Conservation (phyloP, 2,888 invertebrate species). For the Protophormia terraenovae region DNA sequence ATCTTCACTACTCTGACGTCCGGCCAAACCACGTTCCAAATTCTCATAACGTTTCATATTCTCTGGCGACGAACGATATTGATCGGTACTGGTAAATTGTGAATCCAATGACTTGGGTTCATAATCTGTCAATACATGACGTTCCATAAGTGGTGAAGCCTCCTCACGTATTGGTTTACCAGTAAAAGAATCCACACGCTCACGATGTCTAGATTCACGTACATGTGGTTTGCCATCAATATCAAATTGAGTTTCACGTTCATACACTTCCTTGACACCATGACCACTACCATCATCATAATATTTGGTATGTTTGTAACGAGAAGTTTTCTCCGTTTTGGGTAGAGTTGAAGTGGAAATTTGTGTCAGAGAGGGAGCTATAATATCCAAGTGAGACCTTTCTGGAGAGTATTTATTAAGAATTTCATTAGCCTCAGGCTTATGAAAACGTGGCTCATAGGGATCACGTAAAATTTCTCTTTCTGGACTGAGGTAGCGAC, state of each 20-base stretch:
- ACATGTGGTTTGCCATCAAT: conserved; percentile 80
- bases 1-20: conserved; percentile 79
- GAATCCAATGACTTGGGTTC: conserved; percentile 88
- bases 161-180: conserved; percentile 62
- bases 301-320: conserved; percentile 79
- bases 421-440: conserved; percentile 74
- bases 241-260: conserved; percentile 81
- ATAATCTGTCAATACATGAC: conserved; percentile 72
- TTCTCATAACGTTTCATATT: conserved; percentile 81
- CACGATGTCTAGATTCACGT: conserved; percentile 81
- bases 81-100: conserved; percentile 83
- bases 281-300: conserved; percentile 81
- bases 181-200: conserved; percentile 77
- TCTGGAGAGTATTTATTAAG: conserved; percentile 77
- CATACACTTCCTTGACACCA: conserved; percentile 82
- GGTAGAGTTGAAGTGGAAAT: conserved; percentile 71
- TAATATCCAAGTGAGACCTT: conserved; percentile 76
- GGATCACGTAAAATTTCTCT: conserved; percentile 69
- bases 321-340: conserved; percentile 75
- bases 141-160: conserved; percentile 70
- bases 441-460: conserved; percentile 75
- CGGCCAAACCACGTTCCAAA: conserved; percentile 35
- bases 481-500: conserved; percentile 73
- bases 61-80: conserved; percentile 84
- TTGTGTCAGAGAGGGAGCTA: conserved; percentile 69